Base-by-base conservation (phyloP, 2,113 vertebrate genomes). In the Mobula hypostoma region DNA sequence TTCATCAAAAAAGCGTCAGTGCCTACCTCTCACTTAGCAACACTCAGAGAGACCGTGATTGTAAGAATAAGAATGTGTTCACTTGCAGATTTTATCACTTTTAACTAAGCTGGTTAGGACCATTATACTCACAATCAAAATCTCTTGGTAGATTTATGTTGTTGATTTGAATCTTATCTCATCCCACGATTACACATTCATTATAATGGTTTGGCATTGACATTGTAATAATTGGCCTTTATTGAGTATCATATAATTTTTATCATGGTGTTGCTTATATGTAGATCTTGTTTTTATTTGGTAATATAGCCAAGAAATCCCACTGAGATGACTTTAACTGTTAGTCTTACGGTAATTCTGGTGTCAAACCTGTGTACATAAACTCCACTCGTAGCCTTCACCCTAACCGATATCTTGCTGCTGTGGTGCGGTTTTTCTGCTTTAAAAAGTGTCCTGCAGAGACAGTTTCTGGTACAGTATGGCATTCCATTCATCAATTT, bases 401-500 rank as follows among this genome's bases (percentile, higher is more conserved):
- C 61, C 61, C 61, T 32, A 36, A 32, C 29, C 61, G n/a, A 32
- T 14, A 5, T n/a, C 61, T 66, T 66, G 14, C 61, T 66, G 63
- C 85, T 90, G 14, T 32, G 29, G 85, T 66, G 40, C 29, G 32
- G n/a, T 90, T 66, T 90, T 90, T 90, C 7, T 27, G 2, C 29
- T 27, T n/a, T n/a, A 77, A 77, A n/a, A 77, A 77, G 8, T n/a
- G 76, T 77, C 76, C 76, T n/a, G 76, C 56, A 85, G 82, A 29
- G 56, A 61, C 24, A 56, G 80, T 24, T 82, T 61, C 24, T 29
- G 58, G 11, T 12, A 12, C 83, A 87, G 40, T 21, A 63, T 11
- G 61, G 29, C 27, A 63, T 90, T 66, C 15, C 61, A 90, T 66
- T 90, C 85, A 90, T 66, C 61, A 90, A 66, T 58, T 88, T 90